Evolutionary conservation across 2,113 vertebrate genomes (phyloP).

Genomic region (Platysteira castanea): DNA sequence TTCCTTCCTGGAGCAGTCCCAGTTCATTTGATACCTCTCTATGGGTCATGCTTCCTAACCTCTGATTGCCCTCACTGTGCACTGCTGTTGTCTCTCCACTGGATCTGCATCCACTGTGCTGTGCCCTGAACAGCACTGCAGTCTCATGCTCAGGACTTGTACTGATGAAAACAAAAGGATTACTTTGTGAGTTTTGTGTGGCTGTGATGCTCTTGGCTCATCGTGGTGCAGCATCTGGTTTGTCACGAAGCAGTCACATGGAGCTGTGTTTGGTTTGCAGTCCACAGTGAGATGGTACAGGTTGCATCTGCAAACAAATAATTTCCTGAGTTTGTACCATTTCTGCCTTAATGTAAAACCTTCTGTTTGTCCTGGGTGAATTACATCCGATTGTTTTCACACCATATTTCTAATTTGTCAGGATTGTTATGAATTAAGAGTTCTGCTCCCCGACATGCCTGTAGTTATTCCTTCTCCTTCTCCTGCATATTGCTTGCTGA

Average conservation of each 20-base stretch:
- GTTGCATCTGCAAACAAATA: not conserved
- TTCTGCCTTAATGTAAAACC: not conserved
- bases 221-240: not conserved
- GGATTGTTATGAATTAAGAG: not conserved
- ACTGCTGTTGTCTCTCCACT: not conserved
- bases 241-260: not conserved
- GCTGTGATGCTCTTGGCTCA: not conserved
- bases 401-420: not conserved
- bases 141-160: not conserved
- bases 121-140: not conserved
- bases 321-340: not conserved
- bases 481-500: not conserved
- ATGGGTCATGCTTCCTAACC: not conserved
- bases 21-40: not conserved
- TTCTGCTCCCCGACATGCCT: not conserved
- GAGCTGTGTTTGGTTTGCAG: not conserved
- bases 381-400: not conserved
- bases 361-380: not conserved
- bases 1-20: not conserved
- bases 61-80: not conserved
- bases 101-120: not conserved
- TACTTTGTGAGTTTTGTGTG: not conserved
- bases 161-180: not conserved
- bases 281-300: not conserved
- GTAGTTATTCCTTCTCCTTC: not conserved